phyloP scores from a whole-genome alignment of 30 jellyfish, hydroid and myxozoan genomes.

The Turritopsis rubra region DNA sequence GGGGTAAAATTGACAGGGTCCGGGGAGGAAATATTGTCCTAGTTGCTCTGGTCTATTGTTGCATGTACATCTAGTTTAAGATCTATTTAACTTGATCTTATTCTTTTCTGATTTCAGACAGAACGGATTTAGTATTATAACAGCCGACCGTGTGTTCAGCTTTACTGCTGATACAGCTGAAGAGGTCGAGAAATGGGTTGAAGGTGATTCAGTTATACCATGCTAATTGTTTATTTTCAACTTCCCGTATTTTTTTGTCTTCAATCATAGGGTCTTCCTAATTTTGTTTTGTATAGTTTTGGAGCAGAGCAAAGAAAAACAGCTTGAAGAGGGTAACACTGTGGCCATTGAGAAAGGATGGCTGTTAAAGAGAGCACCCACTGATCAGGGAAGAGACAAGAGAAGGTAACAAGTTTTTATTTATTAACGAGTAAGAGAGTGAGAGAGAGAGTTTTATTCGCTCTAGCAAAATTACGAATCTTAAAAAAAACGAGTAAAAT shows the following conservation, averaged over 20 bases:
- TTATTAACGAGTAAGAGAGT: no score
- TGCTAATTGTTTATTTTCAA: not conserved
- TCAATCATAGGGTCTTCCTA: not conserved
- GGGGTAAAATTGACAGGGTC: no score
- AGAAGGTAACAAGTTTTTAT: not conserved
- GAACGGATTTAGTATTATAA: conserved; percentile 77
- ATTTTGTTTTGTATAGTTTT: conserved; percentile 33
- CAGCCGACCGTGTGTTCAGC: conserved; percentile 87
- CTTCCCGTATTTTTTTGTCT: not conserved
- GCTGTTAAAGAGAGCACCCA: conserved; percentile 40
- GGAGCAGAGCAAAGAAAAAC: conserved; percentile 79
- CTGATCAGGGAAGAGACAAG: conserved; percentile 35
- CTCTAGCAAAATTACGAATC: no score
- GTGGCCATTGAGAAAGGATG: conserved; percentile 81
- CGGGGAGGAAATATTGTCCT: no score
- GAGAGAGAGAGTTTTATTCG: no score
- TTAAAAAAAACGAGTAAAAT: no score
- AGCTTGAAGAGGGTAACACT: conserved; percentile 91
- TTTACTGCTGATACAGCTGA: conserved; percentile 75
- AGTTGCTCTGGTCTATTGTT: no score
- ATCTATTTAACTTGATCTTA: no score
- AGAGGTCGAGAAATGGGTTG: conserved; percentile 81
- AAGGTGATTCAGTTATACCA: conserved; percentile 33
- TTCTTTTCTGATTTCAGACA: conserved; percentile 54
- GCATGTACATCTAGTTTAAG: no score